Evolutionary conservation across 2,113 vertebrate genomes (phyloP).

Genomic region (Corythornis cristatus): DNA sequence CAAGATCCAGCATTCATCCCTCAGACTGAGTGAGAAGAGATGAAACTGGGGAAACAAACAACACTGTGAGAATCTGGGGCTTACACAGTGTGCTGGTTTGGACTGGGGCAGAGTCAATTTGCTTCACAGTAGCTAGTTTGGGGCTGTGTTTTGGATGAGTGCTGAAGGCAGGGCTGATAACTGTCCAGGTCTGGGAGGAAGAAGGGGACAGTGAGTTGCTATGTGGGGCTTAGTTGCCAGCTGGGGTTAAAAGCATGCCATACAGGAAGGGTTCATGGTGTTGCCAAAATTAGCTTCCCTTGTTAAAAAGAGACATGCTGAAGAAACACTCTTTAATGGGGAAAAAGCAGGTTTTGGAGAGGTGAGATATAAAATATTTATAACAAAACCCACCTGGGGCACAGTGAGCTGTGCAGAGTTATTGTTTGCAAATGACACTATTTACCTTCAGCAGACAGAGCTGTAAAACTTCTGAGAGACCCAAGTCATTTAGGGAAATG

Average conservation of each 20-base stretch:
- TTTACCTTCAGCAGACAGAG: background rate
- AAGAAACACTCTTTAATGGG: background rate
- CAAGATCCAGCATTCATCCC: background rate
- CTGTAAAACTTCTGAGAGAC: background rate
- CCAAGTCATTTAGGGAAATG: background rate
- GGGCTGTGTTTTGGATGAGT: background rate
- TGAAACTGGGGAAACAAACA: background rate
- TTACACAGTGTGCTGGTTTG: background rate
- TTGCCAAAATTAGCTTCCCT: background rate
- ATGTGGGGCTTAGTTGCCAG: background rate
- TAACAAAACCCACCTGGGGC: background rate
- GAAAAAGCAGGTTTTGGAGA: background rate
- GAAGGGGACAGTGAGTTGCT: background rate
- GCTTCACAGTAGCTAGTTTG: background rate
- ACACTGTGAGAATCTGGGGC: background rate
- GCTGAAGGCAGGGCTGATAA: background rate
- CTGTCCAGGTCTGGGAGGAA: background rate
- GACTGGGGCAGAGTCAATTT: background rate
- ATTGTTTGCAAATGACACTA: background rate
- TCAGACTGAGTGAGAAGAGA: background rate
- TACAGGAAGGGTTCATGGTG: background rate
- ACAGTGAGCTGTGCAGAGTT: background rate
- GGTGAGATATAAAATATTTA: background rate
- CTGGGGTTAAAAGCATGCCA: background rate
- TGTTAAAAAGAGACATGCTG: background rate